These are phyloP conservation scores for Rostratula benghalensis DNA, from an alignment of 2,113 vertebrate species.

Conservation along the genomic window DNA sequence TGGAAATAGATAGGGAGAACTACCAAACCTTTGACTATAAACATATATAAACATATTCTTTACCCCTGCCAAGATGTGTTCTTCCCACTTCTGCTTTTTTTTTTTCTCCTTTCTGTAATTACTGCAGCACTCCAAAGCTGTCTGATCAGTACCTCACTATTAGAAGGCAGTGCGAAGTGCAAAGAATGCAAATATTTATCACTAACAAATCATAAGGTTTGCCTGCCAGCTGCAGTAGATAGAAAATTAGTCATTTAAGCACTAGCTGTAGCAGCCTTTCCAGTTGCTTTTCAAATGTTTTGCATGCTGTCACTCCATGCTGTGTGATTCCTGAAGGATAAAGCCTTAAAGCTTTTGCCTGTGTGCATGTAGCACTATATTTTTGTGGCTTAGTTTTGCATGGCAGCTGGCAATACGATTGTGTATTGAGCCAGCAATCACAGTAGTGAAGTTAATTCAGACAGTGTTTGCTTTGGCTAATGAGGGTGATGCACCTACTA, in stretches of 20 bases:
- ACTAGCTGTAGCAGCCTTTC: not conserved
- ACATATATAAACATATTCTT: not conserved
- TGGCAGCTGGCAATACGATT: not conserved
- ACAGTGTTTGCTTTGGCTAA: not conserved
- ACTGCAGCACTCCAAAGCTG: not conserved
- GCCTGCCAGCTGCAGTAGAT: not conserved
- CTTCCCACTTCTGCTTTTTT: not conserved
- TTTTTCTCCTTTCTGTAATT: not conserved
- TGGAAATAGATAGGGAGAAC: not conserved
- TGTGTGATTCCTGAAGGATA: not conserved
- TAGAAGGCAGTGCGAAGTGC: conserved; percentile 53
- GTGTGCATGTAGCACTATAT: not conserved
- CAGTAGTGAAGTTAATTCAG: not conserved
- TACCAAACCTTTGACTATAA: conserved; percentile 10
- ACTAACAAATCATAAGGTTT: not conserved
- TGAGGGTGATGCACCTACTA: not conserved
- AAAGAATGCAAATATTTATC: conserved; percentile 64
- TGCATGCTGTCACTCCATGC: conserved; percentile 35
- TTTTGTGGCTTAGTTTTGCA: conserved; percentile 5
- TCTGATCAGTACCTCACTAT: not conserved
- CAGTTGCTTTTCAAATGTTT: not conserved
- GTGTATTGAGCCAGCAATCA: not conserved
- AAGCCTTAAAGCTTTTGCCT: not conserved
- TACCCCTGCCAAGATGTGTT: not conserved
- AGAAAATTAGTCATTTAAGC: not conserved